A percentile compares a stretch with the other conserved stretches of the same genome.
These are phyloP conservation scores for Platysternon megacephalum DNA, from an alignment of 2,113 vertebrate species.

Conservation along the genomic window DNA sequence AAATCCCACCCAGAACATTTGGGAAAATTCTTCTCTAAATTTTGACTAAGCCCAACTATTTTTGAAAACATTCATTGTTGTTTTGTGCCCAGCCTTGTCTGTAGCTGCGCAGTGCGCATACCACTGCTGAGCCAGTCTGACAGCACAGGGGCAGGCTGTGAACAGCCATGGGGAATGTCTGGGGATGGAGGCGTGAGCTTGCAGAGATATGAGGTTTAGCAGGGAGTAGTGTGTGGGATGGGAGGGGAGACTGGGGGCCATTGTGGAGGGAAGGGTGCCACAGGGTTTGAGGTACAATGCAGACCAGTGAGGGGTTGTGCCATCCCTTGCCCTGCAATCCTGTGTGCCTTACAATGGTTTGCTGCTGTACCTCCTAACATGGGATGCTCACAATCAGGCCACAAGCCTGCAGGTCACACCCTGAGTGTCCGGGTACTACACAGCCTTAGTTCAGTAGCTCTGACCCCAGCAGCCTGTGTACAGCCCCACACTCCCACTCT, in stretches of 20 bases:
- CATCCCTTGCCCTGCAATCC: not conserved
- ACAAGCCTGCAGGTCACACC: not conserved
- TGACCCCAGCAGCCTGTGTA: not conserved
- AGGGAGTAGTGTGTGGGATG: not conserved
- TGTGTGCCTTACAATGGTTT: not conserved
- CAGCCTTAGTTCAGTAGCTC: not conserved
- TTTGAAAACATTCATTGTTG: not conserved
- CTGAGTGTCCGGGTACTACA: not conserved
- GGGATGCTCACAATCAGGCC: not conserved
- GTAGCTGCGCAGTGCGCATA: not conserved
- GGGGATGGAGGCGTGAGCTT: not conserved
- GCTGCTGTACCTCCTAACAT: not conserved
- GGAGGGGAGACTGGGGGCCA: too few species aligned
- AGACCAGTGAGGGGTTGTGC: not conserved
- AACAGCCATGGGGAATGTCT: not conserved
- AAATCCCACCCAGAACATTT: not conserved
- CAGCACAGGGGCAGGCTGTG: not conserved
- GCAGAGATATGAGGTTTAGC: not conserved
- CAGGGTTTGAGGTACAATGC: not conserved
- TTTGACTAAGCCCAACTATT: not conserved
- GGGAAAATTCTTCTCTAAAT: not conserved
- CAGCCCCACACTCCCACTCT: not conserved
- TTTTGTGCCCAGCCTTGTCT: not conserved
- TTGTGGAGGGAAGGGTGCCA: not conserved
- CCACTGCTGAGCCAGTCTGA: not conserved